Evolutionary conservation across 2,797 vertebrate species (phyloP).

Genomic region (Notamacropus eugenii): DNA sequence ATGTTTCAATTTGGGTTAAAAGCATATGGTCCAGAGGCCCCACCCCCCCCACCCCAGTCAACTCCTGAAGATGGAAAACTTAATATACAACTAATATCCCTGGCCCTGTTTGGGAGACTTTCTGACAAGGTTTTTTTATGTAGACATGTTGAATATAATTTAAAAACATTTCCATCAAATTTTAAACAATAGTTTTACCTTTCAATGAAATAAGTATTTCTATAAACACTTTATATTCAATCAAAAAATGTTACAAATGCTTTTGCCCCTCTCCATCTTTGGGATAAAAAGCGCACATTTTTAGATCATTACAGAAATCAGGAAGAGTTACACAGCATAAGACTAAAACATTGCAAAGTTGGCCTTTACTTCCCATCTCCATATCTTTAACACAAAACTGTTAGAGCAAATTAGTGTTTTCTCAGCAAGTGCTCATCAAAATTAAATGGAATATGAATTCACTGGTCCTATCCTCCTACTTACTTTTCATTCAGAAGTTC

Average conservation of each 20-base stretch:
- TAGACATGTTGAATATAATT: conserved; percentile 78
- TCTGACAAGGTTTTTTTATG: conserved; percentile 77
- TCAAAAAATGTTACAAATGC: conserved; percentile 80
- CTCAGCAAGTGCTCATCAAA: conserved; percentile 9
- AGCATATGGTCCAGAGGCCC: conserved; percentile 51
- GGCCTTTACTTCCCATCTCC: conserved; percentile 53
- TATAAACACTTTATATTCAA: conserved; percentile 82
- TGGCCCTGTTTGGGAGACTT: conserved; percentile 74
- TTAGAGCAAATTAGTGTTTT: conserved; percentile 33
- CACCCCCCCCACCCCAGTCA: background rate
- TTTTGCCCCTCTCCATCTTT: conserved; percentile 78
- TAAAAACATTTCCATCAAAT: conserved; percentile 83
- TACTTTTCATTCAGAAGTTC: background rate
- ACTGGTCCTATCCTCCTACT: background rate
- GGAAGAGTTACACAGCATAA: conserved; percentile 70
- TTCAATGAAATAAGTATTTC: conserved; percentile 83
- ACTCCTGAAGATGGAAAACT: conserved; percentile 76
- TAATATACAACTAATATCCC: conserved; percentile 73
- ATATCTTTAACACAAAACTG: conserved; percentile 63
- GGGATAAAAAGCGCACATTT: conserved; percentile 66
- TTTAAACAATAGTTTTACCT: conserved; percentile 82
- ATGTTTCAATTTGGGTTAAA: conserved; percentile 60
- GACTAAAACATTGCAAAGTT: conserved; percentile 57
- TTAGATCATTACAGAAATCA: conserved; percentile 76
- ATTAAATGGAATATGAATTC: conserved; percentile 23